phyloP scores from a whole-genome alignment of 2,797 vertebrate species.

The Pagetopsis macropterus region DNA sequence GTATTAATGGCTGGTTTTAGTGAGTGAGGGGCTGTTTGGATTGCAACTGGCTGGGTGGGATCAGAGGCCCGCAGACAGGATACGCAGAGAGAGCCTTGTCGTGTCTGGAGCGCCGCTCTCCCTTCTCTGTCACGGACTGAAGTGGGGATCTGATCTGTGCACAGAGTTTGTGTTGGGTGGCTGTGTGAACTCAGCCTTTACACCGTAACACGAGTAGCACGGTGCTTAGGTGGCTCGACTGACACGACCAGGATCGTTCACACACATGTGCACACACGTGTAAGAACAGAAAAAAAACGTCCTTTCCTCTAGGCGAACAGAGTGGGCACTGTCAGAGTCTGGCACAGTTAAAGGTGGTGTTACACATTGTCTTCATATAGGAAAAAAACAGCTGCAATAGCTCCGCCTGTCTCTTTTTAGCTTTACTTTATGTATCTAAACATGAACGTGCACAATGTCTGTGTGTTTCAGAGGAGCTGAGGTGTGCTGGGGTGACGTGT shows the following conservation, averaged over 20 bases:
- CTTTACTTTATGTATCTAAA: neutral
- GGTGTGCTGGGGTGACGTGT: slow-evolving; percentile 80
- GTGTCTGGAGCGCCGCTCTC: slow-evolving; percentile 45
- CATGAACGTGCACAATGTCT: slow-evolving; percentile 8
- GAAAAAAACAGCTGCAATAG: neutral
- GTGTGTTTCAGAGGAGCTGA: slow-evolving; percentile 79
- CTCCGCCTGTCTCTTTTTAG: neutral
- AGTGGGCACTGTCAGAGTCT: slow-evolving; percentile 38
- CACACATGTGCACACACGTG: slow-evolving; percentile 10
- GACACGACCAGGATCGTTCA: slow-evolving; percentile 32
- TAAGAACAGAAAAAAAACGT: slow-evolving; percentile 16
- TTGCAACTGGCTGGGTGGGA: slow-evolving; percentile 62
- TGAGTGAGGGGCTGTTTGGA: slow-evolving; percentile 65
- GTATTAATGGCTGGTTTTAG: slow-evolving; percentile 70
- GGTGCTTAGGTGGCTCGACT: slow-evolving; percentile 39
- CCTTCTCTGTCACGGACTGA: slow-evolving; percentile 51
- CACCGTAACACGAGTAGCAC: slow-evolving; percentile 55
- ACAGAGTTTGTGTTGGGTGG: slow-evolving; percentile 55
- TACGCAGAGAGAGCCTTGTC: slow-evolving; percentile 47
- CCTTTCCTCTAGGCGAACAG: slow-evolving; percentile 37
- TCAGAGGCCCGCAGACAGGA: slow-evolving; percentile 61
- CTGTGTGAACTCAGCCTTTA: slow-evolving; percentile 53
- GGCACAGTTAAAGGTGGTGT: slow-evolving; percentile 1
- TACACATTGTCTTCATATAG: neutral
- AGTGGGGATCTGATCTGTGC: slow-evolving; percentile 54